Evolutionary conservation across 2,113 vertebrate species (phyloP), one percentile per base, ranked within the genome.

Genomic region (Scytalopus superciliaris): DNA sequence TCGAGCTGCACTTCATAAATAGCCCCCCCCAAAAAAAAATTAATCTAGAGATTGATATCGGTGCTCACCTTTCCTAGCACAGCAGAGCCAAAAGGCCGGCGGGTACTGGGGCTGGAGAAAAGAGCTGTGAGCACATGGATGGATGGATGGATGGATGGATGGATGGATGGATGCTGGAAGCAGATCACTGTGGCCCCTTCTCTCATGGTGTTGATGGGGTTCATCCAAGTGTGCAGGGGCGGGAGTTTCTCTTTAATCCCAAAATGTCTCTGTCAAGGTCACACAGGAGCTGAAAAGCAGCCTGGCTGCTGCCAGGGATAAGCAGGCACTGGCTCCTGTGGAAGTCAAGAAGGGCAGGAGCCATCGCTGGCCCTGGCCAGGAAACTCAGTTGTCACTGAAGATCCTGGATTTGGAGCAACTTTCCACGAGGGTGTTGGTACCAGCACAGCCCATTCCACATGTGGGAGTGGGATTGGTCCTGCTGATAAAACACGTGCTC

Each of bases 161-260:
- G n/a, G 27, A 69, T 23, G 28, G 23, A 49, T 17, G 39, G 81
- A 59, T 6, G 28, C 49, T 67, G 42, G 62, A 57, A 56, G 47
- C 0, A 0, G 47, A 24, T 35, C 2, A 0, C 45, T 10, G 13
- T 7, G 5, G 31, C 55, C 18, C 0, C 0, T 40, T 50, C 10
- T 70, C 19, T 35, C 11, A 0, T 0, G 0, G 39, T 8, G 1
- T 22, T 25, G 22, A 31, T 14, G 27, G 7, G 24, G 27, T 39
- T 66, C 68, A 78, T n/a, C 47, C 56, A 37, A 0, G 0, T 6
- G 2, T 7, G 4, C 3, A 14, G 1, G 3, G 50, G 45, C 1
- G 2, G 25, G 64, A 56, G 14, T 25, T 94, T 69, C 64, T 25
- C 63, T 89, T 64, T 44, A 33, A 75, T 75, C 67, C 74, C 24